A percentile compares a stretch with the other conserved stretches of the same genome.
phyloP scores from a whole-genome alignment of 2,888 invertebrate genomes.

The Bellardia bayeri region DNA sequence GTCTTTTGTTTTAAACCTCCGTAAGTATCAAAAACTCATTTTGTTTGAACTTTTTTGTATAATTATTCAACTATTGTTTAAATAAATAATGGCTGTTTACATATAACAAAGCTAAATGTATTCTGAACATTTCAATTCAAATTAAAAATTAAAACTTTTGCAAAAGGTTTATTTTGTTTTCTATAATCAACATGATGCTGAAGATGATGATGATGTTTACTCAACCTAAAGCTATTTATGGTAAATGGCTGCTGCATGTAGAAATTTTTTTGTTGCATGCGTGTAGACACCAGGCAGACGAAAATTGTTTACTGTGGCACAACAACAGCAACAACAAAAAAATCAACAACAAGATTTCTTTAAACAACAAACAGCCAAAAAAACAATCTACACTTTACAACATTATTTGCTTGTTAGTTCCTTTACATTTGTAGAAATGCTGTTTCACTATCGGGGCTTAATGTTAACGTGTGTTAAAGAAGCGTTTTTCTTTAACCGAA shows the following conservation, averaged over 20 bases:
- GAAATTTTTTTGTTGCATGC: conserved; percentile 51
- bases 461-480: conserved; percentile 44
- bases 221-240: conserved; percentile 51
- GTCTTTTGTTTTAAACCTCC: conserved; percentile 3
- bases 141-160: conserved; percentile 41
- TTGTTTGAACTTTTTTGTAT: not conserved
- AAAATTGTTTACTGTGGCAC: conserved; percentile 49
- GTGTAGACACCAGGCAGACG: conserved; percentile 70
- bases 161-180: conserved; percentile 1
- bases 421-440: conserved; percentile 45
- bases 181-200: not conserved
- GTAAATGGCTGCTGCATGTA: conserved; percentile 37
- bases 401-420: conserved; percentile 58
- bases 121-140: not conserved
- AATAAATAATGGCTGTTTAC: conserved; percentile 12
- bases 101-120: not conserved
- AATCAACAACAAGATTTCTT: conserved; percentile 56
- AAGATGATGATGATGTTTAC: conserved; percentile 38
- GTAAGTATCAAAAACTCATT: not conserved
- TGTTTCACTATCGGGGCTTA: conserved; percentile 14
- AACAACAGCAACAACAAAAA: conserved; percentile 13
- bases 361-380: conserved; percentile 5
- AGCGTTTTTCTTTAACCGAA: conserved; percentile 59
- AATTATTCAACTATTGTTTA: not conserved
- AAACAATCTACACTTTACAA: conserved; percentile 33